These are phyloP conservation scores for Chloebia gouldiae DNA, from an alignment of 2,113 vertebrate genomes.

Conservation along the genomic window DNA sequence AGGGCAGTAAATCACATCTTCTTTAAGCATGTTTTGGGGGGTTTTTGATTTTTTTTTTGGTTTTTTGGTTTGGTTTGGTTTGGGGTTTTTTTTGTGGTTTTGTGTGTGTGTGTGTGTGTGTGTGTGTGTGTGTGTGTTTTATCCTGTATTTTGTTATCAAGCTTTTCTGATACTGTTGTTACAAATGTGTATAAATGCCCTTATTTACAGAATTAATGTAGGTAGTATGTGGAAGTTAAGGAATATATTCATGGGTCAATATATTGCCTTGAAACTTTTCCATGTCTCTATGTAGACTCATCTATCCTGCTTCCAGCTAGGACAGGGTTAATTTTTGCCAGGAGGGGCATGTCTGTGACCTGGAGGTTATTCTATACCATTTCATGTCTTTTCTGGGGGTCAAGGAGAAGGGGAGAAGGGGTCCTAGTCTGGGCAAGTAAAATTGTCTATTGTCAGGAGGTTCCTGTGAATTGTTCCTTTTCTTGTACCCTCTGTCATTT, in stretches of 20 bases:
- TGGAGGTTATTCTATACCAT: not conserved
- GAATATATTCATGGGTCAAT: not conserved
- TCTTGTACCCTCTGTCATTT: not conserved
- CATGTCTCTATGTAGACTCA: not conserved
- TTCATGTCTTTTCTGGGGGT: not conserved
- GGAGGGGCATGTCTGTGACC: not conserved
- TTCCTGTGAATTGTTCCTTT: not conserved
- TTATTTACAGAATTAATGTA: not conserved
- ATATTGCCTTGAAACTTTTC: not conserved
- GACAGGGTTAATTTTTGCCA: not conserved
- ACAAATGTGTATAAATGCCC: not conserved
- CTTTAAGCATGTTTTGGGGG: not conserved
- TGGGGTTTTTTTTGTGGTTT: too few species aligned
- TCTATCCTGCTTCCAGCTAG: not conserved
- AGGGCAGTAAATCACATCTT: not conserved
- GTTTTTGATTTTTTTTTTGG: not conserved
- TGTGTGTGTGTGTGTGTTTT: not conserved
- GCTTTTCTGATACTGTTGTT: not conserved
- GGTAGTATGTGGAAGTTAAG: not conserved
- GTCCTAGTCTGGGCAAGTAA: too few species aligned
- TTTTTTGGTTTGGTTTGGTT: not conserved
- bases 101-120: too few species aligned
- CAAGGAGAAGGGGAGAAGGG: not conserved
- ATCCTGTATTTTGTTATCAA: not conserved
- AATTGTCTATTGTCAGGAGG: accelerated